Percentiles rank a stretch among this genome's conserved stretches.
These are phyloP conservation scores for Chiloscyllium plagiosum DNA, from an alignment of 2,113 vertebrate genomes.

Conservation along the genomic window DNA sequence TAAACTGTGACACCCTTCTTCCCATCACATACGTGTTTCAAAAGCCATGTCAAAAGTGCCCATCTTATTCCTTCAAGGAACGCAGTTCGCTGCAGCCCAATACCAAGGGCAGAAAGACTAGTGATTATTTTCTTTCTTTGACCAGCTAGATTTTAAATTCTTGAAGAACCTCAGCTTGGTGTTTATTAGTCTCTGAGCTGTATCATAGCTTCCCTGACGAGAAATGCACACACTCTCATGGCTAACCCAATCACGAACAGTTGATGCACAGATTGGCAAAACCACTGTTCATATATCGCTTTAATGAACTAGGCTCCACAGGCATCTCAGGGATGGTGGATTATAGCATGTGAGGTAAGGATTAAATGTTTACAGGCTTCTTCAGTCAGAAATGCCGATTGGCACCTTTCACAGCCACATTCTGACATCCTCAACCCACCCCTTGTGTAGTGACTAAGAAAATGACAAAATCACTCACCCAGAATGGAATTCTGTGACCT, in stretches of 20 bases:
- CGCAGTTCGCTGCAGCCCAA: background rate
- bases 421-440: background rate
- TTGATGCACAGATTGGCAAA: background rate
- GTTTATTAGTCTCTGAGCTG: background rate
- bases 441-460: background rate
- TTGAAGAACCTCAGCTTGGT: background rate
- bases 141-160: background rate
- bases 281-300: background rate
- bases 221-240: background rate
- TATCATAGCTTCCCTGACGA: background rate
- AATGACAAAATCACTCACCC: constrained; percentile 57
- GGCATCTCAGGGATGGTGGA: background rate
- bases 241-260: background rate
- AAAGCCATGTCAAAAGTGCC: background rate
- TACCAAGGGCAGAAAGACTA: background rate
- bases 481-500: constrained; percentile 48
- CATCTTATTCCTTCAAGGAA: background rate
- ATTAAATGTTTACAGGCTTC: background rate
- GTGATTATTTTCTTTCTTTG: background rate
- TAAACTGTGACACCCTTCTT: background rate
- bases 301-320: background rate
- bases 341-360: background rate
- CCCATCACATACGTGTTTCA: background rate
- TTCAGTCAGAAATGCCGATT: background rate
- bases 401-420: background rate